phyloP scores from a whole-genome alignment of 92 coral and sea anemone species.

The Porites lobata region DNA sequence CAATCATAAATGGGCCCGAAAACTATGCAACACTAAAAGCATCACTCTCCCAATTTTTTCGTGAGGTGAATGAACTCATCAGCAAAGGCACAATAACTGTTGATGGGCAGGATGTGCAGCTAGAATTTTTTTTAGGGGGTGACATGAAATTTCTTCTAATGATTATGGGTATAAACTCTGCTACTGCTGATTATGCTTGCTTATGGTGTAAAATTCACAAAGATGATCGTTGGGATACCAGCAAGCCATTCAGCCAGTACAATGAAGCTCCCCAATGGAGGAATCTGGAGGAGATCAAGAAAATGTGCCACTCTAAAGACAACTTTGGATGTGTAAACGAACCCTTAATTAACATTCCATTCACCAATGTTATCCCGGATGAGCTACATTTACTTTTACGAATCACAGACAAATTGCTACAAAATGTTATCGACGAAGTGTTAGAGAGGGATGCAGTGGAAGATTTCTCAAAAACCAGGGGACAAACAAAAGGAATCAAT shows the following conservation, averaged over 20 bases:
- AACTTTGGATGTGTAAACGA: constrained; percentile 53
- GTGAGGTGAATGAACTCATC: constrained; percentile 58
- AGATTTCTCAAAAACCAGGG: constrained; percentile 36
- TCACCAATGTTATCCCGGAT: constrained; percentile 63
- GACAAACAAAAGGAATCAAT: constrained; percentile 35
- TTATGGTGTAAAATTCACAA: constrained; percentile 78
- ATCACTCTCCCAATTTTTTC: constrained; percentile 44
- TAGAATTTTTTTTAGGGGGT: constrained; percentile 71
- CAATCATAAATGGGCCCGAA: constrained; percentile 70
- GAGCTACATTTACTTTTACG: constrained; percentile 70
- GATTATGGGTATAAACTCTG: constrained; percentile 52
- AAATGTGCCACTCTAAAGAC: constrained; percentile 11
- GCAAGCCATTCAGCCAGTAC: constrained; percentile 49
- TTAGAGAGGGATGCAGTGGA: constrained; percentile 68
- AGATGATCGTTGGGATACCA: constrained; percentile 62
- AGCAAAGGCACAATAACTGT: constrained; percentile 14
- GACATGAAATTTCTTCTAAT: constrained; percentile 66
- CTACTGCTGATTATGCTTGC: constrained; percentile 73
- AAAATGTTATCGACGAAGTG: constrained; percentile 68
- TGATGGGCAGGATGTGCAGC: constrained; percentile 40
- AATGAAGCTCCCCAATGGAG: constrained; percentile 26
- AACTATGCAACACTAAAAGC: constrained; percentile 50
- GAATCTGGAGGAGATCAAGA: constrained; percentile 50
- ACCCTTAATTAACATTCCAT: constrained; percentile 63
- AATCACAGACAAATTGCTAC: constrained; percentile 61